A percentile compares a stretch with the other conserved stretches of the same genome.
Conservation (phyloP, 1,140 invertebrate genomes). For the Manduca sexta region DNA sequence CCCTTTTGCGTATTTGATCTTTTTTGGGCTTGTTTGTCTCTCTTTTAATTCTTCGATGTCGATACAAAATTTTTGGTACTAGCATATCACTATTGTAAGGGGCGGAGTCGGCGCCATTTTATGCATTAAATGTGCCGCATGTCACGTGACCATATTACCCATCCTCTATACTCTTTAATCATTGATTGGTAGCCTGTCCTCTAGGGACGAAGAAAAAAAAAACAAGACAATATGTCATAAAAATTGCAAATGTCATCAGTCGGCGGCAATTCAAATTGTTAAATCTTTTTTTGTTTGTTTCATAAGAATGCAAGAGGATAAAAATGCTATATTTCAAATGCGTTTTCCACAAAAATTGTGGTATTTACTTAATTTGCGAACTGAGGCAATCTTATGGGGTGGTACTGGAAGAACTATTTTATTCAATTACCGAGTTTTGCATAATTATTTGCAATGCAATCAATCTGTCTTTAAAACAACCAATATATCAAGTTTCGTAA, state of each 20-base stretch:
- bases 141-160: no score
- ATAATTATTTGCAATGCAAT: constrained; percentile 70
- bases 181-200: no score
- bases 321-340: constrained; percentile 69
- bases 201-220: no score
- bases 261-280: not conserved
- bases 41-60: no score
- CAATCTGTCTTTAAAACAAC: constrained; percentile 76
- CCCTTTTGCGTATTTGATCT: no score
- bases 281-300: not conserved
- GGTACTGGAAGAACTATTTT: constrained; percentile 71
- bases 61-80: no score
- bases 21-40: no score
- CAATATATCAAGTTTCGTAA: constrained; percentile 77
- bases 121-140: no score
- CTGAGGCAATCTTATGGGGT: constrained; percentile 74
- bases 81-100: no score
- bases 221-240: no score
- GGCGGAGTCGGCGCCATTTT: no score
- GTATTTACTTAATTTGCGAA: constrained; percentile 74
- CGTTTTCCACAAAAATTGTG: constrained; percentile 77
- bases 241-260: not conserved
- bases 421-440: constrained; percentile 74
- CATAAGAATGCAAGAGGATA: constrained; percentile 40
- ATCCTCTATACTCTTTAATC: no score